Evolutionary conservation across 2,888 invertebrate genomes (phyloP), one percentile per base, ranked within the genome.

Genomic region (Aphrophora alni): DNA sequence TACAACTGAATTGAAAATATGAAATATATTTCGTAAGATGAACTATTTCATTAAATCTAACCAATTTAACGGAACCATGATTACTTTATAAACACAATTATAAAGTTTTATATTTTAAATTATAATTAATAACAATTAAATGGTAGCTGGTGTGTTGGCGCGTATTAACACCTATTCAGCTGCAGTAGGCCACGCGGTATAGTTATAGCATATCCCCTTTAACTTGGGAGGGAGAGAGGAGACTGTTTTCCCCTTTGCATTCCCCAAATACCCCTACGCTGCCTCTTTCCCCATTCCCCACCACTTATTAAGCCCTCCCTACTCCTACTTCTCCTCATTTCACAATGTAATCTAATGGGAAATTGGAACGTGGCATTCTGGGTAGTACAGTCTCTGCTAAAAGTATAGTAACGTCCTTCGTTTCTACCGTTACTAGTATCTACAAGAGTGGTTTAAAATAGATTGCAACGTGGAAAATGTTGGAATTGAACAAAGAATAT

Each of bases 371-470:
- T 74, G 73, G 78, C 78, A 79, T 79, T 38, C 73, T 74, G 78
- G 78, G 78, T 74, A 78, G 78, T 79, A 79, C 78, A 79, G 74
- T 79, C 78, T 26, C 33, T 10, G 78, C 73, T 26, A 79, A 68
- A 79, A 79, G 59, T 59, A 5, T 14, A 59, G 5, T 10, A 21
- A 14, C 14, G 1, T 44, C 17, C 44, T 44, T 14, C 12, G 44
- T 44, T 44, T 44, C 44, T 33, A 44, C 44, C 10, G 4, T 33
- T 7, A 33, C 33, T 33, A 4, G 4, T 33, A 33, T n/a, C n/a
- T n/a, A n/a, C n/a, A n/a, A n/a, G n/a, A n/a, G n/a, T n/a, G n/a
- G n/a, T n/a, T n/a, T n/a, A n/a, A n/a, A n/a, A n/a, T n/a, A n/a
- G n/a, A n/a, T n/a, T n/a, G n/a, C n/a, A n/a, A n/a, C n/a, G n/a